Evolutionary conservation across 2,113 vertebrate species (phyloP).

Genomic region (Thryonomys swinderianus): DNA sequence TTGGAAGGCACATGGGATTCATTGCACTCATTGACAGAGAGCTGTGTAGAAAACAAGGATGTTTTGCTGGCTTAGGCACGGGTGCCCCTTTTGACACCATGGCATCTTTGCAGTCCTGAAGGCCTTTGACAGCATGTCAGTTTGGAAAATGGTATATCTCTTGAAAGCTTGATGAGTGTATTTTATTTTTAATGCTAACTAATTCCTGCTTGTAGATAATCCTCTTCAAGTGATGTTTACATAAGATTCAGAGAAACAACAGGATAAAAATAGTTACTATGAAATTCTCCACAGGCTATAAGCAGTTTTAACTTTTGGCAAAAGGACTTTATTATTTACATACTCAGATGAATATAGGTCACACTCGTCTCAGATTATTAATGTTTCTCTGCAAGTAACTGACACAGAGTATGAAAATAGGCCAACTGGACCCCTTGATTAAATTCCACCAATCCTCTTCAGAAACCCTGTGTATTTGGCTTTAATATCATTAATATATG

Average conservation of each 20-base stretch:
- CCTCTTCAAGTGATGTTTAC: slow-evolving; percentile 67
- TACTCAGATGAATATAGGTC: slow-evolving; percentile 71
- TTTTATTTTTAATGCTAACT: slow-evolving; percentile 76
- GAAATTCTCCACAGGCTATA: slow-evolving; percentile 73
- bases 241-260: slow-evolving; percentile 71
- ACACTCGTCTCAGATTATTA: slow-evolving; percentile 67
- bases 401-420: slow-evolving; percentile 29
- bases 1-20: not conserved
- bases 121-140: slow-evolving; percentile 43
- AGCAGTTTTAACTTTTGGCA: slow-evolving; percentile 69
- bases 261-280: slow-evolving; percentile 78
- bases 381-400: slow-evolving; percentile 59
- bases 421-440: slow-evolving; percentile 45
- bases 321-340: slow-evolving; percentile 76
- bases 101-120: slow-evolving; percentile 5
- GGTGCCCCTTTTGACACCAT: not conserved
- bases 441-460: slow-evolving; percentile 48
- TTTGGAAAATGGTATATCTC: slow-evolving; percentile 52
- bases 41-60: not conserved
- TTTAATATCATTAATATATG: slow-evolving; percentile 54
- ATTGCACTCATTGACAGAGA: slow-evolving; percentile 52
- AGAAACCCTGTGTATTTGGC: slow-evolving; percentile 26
- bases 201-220: slow-evolving; percentile 73
- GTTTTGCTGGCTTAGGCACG: not conserved
- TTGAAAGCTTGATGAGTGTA: slow-evolving; percentile 68